Percentiles rank a stretch among this genome's conserved stretches.
Evolutionary conservation across 2,797 vertebrate genomes (phyloP).

Genomic region (Dendrocincla tyrannina): DNA sequence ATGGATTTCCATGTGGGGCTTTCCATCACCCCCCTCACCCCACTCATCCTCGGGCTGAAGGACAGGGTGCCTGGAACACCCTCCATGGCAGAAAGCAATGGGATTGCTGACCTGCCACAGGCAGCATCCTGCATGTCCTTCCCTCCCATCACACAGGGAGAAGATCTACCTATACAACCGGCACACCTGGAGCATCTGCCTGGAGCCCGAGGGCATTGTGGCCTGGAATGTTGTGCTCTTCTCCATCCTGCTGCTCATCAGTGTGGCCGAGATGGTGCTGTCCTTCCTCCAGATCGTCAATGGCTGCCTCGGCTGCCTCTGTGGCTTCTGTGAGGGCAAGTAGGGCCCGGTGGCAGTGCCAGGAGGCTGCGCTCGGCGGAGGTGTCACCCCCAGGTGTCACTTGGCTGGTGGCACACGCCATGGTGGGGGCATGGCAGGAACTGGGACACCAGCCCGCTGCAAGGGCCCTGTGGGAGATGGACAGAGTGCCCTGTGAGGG

Average conservation of each 20-base stretch:
- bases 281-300: constrained; percentile 87
- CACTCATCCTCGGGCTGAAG: rapidly evolving
- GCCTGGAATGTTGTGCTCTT: constrained; percentile 88
- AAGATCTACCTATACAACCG: constrained; percentile 65
- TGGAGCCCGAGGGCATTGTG: constrained; percentile 78
- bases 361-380: not conserved
- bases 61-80: rapidly evolving
- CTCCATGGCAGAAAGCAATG: rapidly evolving
- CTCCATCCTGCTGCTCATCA: constrained; percentile 79
- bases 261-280: constrained; percentile 81
- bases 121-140: not conserved
- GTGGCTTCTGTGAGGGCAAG: constrained; percentile 85
- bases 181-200: constrained; percentile 74
- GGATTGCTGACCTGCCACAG: not conserved
- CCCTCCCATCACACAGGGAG: not conserved
- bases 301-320: constrained; percentile 85
- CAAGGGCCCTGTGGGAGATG: rapidly evolving
- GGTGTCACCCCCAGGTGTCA: rapidly evolving
- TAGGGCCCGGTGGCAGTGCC: not conserved
- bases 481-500: not conserved
- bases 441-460: not conserved
- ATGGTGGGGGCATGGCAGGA: rapidly evolving
- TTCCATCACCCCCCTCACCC: not conserved
- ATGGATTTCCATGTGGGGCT: rapidly evolving
- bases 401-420: not conserved